phyloP scores from a whole-genome alignment of 2,797 vertebrate species.

The Aselliscus stoliczkanus region DNA sequence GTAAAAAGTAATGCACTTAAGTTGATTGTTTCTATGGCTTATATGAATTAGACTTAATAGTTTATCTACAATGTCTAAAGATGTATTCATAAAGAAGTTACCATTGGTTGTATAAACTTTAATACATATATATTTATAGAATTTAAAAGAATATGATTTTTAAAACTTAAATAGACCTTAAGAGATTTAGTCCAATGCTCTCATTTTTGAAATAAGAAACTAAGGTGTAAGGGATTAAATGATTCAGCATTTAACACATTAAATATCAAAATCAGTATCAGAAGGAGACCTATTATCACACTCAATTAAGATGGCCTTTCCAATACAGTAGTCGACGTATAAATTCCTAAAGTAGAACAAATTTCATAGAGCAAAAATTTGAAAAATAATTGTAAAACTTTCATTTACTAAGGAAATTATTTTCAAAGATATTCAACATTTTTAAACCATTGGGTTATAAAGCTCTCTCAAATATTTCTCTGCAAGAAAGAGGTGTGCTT shows the following conservation, averaged over 20 bases:
- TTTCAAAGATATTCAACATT: neutral
- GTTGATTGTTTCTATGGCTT: neutral
- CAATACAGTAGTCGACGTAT: neutral
- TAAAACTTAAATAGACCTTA: neutral
- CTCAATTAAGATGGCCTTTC: neutral
- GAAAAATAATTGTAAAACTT: neutral
- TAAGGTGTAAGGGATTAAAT: neutral
- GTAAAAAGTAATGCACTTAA: neutral
- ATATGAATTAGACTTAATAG: neutral
- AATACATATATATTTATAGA: neutral
- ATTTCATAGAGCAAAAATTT: neutral
- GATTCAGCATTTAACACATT: neutral
- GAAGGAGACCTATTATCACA: neutral
- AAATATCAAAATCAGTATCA: neutral
- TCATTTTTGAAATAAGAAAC: conserved; percentile 20
- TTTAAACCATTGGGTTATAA: neutral
- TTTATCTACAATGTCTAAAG: neutral
- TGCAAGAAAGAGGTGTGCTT: conserved; percentile 66
- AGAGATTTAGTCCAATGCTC: neutral
- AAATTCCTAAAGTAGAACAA: neutral
- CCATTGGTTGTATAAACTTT: neutral
- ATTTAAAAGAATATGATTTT: conserved; percentile 8
- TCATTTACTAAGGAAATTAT: neutral
- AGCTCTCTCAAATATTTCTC: neutral
- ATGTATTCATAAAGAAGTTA: neutral